phyloP scores from a whole-genome alignment of 2,113 vertebrate genomes.

The Pristiophorus japonicus region DNA sequence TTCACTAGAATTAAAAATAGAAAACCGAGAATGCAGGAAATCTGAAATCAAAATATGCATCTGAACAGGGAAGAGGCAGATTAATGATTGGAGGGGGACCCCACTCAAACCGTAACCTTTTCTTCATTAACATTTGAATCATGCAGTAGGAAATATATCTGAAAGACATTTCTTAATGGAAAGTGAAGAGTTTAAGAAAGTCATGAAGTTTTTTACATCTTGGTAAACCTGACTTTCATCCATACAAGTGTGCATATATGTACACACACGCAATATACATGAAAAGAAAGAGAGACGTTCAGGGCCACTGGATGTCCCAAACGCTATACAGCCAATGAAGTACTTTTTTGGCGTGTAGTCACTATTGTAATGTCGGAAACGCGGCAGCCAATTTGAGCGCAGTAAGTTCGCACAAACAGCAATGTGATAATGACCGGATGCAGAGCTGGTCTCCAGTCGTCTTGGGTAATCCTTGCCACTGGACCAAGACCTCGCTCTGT shows the following conservation, averaged over 20 bases:
- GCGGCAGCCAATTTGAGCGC: no score
- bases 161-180: neutral
- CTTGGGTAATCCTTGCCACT: no score
- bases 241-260: neutral
- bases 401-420: no score
- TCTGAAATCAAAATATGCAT: neutral
- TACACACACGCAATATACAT: neutral
- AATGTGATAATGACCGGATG: no score
- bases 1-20: neutral
- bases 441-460: no score
- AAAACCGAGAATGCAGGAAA: neutral
- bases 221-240: neutral
- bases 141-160: neutral
- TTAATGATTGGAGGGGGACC: neutral
- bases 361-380: no score
- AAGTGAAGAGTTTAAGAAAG: neutral
- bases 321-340: no score
- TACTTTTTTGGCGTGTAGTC: no score
- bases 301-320: no score
- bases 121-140: neutral
- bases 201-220: neutral
- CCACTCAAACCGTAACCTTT: neutral
- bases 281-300: no score
- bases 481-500: no score
- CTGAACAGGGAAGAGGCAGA: neutral